phyloP scores from a whole-genome alignment of 2,113 vertebrate genomes.

The Lophura nycthemera region DNA sequence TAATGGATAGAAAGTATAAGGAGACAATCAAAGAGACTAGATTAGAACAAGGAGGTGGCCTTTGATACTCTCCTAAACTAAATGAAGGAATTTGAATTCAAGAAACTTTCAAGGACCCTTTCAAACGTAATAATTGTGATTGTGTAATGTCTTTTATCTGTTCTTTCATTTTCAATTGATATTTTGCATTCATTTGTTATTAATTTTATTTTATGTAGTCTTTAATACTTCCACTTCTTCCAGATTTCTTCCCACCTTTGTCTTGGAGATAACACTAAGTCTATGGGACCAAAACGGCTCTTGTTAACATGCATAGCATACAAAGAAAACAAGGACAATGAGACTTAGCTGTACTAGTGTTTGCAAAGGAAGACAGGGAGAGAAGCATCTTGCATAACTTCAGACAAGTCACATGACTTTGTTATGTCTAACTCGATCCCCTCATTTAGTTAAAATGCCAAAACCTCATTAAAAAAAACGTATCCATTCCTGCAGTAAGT shows the following conservation, averaged over 20 bases:
- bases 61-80: conserved; percentile 38
- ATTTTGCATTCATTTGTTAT: background rate
- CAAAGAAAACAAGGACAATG: background rate
- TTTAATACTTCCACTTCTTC: background rate
- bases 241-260: background rate
- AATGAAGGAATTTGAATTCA: background rate
- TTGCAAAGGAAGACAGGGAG: background rate
- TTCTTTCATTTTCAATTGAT: background rate
- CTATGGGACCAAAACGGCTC: background rate
- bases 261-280: background rate
- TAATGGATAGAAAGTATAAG: conserved; percentile 52
- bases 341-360: background rate
- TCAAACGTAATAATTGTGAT: conserved; percentile 20
- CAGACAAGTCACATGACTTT: background rate
- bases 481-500: background rate
- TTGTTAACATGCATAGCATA: background rate
- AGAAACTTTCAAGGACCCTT: background rate
- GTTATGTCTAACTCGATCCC: background rate
- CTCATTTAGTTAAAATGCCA: conserved; percentile 5
- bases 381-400: background rate
- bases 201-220: background rate
- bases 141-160: background rate
- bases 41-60: conserved; percentile 15
- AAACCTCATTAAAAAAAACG: background rate
- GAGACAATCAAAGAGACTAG: conserved; percentile 62